Evolutionary conservation across 2,888 invertebrate genomes (phyloP), one percentile per base, ranked within the genome.

Genomic region (Synanthedon vespiformis): DNA sequence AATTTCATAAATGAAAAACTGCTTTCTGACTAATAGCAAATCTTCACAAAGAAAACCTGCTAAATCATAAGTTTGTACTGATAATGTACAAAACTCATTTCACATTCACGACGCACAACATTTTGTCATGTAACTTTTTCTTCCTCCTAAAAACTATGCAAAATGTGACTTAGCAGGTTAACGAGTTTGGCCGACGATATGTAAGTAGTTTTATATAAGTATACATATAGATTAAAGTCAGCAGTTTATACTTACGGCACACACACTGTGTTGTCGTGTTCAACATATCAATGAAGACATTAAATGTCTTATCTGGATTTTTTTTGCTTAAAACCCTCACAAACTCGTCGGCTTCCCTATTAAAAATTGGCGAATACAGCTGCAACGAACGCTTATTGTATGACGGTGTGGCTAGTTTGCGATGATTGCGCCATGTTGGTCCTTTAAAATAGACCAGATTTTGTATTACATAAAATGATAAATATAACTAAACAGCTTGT

Each of bases 311-410:
- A 1, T 55, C 53, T 0, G 70, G 65, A 4, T 70, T 66, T 49
- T 72, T 80, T 2, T 18, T 56, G 22, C 55, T 47, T 4, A 82
- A 57, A 1, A 54, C 49, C 4, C 53, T 55, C 0, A 68, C 68
- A n/a, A 83, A 53, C 1, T 56, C 56, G 10, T 67, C 58, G 0
- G 73, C 70, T 52, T 83, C 80, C 3, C 16, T 52, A 53, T 83
- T 83, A 56, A 83, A 83, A 12, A 77, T 53, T 0, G 54, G 49
- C 0, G 62, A 49, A 59, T 67, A 83, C 10, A 66, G 54, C 11
- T 70, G 63, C 1, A 83, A 72, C 0, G 75, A 65, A 51, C 68
- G 77, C 61, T 83, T 83, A 58, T 72, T 83, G 64, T 83, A 84
- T 0, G 82, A 68, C 1, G 82, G 81, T 0, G 65, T 81, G 0